These are phyloP conservation scores for Hypanus sabinus DNA, from an alignment of 2,113 vertebrate species.

Conservation along the genomic window DNA sequence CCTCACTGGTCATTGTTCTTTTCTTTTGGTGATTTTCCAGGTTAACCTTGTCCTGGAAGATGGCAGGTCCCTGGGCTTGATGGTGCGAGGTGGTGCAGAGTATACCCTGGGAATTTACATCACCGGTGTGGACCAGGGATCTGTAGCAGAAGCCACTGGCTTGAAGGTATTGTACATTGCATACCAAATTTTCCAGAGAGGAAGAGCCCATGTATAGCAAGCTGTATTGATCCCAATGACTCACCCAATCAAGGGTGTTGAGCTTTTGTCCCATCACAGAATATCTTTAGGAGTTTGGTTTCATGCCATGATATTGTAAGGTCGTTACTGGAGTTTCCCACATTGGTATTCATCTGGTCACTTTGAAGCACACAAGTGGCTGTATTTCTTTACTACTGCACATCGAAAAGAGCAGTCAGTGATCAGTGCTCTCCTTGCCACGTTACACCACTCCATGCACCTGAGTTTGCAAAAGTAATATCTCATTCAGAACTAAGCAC, in stretches of 20 bases:
- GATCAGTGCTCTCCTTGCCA: not conserved
- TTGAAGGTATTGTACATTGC: slow-evolving; percentile 70
- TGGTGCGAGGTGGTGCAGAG: slow-evolving; percentile 87
- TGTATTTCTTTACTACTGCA: not conserved
- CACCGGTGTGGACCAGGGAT: slow-evolving; percentile 85
- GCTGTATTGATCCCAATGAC: not conserved
- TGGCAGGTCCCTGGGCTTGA: slow-evolving; percentile 85
- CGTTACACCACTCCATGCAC: not conserved
- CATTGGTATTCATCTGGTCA: not conserved
- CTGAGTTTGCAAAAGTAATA: not conserved
- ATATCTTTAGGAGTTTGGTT: not conserved
- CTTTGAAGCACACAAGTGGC: not conserved
- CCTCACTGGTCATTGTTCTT: not conserved
- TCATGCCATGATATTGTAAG: not conserved
- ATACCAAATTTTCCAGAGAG: not conserved
- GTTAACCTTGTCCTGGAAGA: slow-evolving; percentile 89
- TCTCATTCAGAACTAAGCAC: not conserved
- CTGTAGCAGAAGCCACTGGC: slow-evolving; percentile 81
- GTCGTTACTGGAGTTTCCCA: not conserved
- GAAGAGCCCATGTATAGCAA: not conserved
- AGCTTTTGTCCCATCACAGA: not conserved
- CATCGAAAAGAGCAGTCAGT: not conserved
- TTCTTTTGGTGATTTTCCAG: slow-evolving; percentile 50
- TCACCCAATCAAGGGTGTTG: not conserved
- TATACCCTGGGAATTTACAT: slow-evolving; percentile 93